Conservation (phyloP, 2,113 vertebrate genomes). For the Triplophysa dalaica region DNA sequence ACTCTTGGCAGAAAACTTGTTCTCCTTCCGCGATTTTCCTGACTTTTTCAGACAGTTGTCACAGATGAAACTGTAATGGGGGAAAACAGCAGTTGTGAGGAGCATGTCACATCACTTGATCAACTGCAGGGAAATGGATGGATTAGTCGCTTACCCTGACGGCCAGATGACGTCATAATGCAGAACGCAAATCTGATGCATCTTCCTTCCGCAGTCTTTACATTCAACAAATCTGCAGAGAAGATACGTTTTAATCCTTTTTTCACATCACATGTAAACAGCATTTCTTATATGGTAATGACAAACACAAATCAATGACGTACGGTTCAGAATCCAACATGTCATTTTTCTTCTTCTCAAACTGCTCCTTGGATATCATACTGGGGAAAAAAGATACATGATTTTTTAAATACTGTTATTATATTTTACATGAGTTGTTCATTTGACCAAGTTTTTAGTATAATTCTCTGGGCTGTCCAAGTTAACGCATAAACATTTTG, state of each 20-base stretch:
- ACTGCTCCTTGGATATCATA: slow-evolving; percentile 98
- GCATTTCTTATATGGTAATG: no score
- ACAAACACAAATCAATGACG: slow-evolving; percentile 67
- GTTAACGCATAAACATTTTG: background rate
- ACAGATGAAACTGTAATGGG: slow-evolving; percentile 86
- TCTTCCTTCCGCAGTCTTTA: slow-evolving; percentile 97
- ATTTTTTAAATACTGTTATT: no score
- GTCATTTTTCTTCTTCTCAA: slow-evolving; percentile 98
- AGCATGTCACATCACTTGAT: background rate
- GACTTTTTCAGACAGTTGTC: slow-evolving; percentile 97
- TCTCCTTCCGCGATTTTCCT: slow-evolving; percentile 90
- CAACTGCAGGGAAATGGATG: background rate
- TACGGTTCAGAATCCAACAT: slow-evolving; percentile 96
- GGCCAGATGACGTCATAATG: slow-evolving; percentile 99
- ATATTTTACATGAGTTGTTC: no score
- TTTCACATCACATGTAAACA: background rate
- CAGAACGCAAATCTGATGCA: slow-evolving; percentile 98
- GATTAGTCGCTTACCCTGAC: slow-evolving; percentile 80
- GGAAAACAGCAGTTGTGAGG: background rate
- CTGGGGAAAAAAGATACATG: slow-evolving; percentile 66
- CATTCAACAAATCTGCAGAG: slow-evolving; percentile 91
- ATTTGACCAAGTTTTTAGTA: background rate
- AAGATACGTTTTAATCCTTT: no score
- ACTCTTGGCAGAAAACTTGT: slow-evolving; percentile 98
- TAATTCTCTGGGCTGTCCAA: background rate